Conservation (phyloP, 92 coral and sea anemone species). For the Blastomussa wellsi region DNA sequence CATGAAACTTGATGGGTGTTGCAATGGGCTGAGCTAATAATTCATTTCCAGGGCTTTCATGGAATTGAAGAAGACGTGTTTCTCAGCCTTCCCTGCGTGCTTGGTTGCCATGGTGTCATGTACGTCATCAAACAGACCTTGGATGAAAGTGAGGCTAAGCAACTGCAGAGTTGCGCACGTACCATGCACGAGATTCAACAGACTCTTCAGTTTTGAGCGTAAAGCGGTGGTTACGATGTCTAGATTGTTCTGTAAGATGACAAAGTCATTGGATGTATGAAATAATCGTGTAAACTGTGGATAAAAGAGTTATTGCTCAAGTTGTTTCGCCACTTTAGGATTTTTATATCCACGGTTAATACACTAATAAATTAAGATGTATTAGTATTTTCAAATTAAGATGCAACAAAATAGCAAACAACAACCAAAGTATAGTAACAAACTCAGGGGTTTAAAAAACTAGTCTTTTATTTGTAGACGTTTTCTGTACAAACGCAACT, state of each 20-base stretch:
- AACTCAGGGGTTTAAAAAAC: not conserved
- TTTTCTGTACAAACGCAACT: not conserved
- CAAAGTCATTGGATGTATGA: not conserved
- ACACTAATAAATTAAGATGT: too few species aligned
- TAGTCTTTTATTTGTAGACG: not conserved
- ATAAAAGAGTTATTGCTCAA: not conserved
- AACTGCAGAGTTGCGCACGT: slow-evolving; percentile 44
- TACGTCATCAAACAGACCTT: slow-evolving; percentile 46
- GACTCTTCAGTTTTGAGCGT: slow-evolving; percentile 17
- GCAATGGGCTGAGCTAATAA: too few species aligned
- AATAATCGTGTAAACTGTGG: not conserved
- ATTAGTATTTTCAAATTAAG: not conserved
- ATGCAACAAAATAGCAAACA: not conserved
- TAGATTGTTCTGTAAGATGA: not conserved
- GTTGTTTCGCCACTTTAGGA: not conserved
- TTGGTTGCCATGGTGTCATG: slow-evolving; percentile 37
- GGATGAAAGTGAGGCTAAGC: slow-evolving; percentile 28
- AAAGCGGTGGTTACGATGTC: not conserved
- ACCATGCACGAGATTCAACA: slow-evolving; percentile 43
- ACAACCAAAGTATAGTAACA: not conserved
- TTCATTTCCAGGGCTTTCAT: slow-evolving; percentile 26
- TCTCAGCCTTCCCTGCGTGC: slow-evolving; percentile 52
- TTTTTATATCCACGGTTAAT: too few species aligned
- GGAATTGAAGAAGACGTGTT: slow-evolving; percentile 49
- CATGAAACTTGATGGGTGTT: too few species aligned